Base-by-base conservation (phyloP, 2,888 invertebrate species). In the Polymixis lichenea region DNA sequence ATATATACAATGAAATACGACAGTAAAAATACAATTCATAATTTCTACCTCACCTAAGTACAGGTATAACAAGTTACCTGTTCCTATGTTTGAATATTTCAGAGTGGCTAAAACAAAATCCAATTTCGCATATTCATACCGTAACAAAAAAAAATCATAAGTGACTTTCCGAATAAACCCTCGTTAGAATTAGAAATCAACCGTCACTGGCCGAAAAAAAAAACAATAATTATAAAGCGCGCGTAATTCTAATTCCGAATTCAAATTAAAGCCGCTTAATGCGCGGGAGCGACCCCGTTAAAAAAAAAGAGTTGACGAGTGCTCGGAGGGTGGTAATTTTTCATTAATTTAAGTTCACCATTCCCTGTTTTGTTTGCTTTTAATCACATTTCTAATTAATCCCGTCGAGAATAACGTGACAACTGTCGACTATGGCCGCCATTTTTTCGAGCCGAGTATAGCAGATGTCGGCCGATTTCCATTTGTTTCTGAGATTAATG, bases 241-340 rank as follows among this genome's bases (percentile, higher is more conserved):
- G 96, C 96, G 96, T 96, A 96, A 96, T 96, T 96, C 96, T 96
- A 96, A 96, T 96, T 96, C 95, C 95, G 96, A 96, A 96, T 96
- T 96, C 96, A 96, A 96, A 96, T 96, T 95, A 96, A 96, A 96
- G 96, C 96, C 96, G 96, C 96, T 96, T 96, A 96, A 96, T 96
- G 96, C 96, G 95, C 96, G 96, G 95, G 95, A 95, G 96, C 96
- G 96, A 95, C 95, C 95, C 95, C 91, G 94, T 94, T 93, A 94
- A 96, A 96, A 96, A 94, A 95, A 96, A 96, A 96, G 96, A 96
- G 96, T 96, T 96, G 96, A 96, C 96, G 96, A 96, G 94, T 94
- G 94, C 95, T 93, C 96, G 93, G 95, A 96, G 96, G 96, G 96
- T 96, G 96, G 96, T 96, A 96, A 96, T 96, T 96, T 96, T 96